Evolutionary conservation across 2,797 vertebrate genomes (phyloP), one percentile per base, ranked within the genome.

Genomic region (Xiphorhynchus erythropygius): DNA sequence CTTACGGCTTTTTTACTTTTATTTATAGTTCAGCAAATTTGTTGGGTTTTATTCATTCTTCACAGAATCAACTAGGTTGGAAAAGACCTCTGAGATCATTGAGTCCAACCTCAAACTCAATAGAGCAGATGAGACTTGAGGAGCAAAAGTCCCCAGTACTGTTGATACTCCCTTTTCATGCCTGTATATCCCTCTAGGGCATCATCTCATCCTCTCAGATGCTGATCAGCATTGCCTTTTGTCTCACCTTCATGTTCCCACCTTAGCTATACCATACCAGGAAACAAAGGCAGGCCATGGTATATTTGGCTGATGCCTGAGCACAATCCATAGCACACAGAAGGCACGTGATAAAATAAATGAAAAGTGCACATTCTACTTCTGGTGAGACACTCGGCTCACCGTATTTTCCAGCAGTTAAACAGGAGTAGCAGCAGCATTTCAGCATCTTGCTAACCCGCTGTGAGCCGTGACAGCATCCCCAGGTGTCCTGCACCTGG

Each of bases 311-410:
- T 60, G 32, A 62, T 62, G 21, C 30, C 35, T 17, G 44, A 33
- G 18, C 53, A 35, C 52, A 60, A 1, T 11, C 57, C 35, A 7
- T 44, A 52, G 53, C 64, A 53, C 23, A 5, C 3, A 65, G 50
- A 65, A 30, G 39, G 16, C 18, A 68, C 5, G 0, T 4, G 19
- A 18, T 47, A 57, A 82, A 87, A 65, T 14, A 67, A 92, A 71
- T 37, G 76, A 95, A 94, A 94, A 96, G 82, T 93, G 84, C 82
- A 92, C 94, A 7, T 76, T 87, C 75, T 32, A 23, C 24, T 73
- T 74, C 30, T 50, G 18, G 22, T 77, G 71, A 81, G 76, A 47
- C 35, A 6, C 23, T 77, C 19, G 55, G 35, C 68, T 64, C 53
- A 44, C n/a, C 22, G 0, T 39, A 9, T 62, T 76, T 77, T 59